phyloP scores from a whole-genome alignment of 2,888 invertebrate species.

The Choristoneura rosaceana region DNA sequence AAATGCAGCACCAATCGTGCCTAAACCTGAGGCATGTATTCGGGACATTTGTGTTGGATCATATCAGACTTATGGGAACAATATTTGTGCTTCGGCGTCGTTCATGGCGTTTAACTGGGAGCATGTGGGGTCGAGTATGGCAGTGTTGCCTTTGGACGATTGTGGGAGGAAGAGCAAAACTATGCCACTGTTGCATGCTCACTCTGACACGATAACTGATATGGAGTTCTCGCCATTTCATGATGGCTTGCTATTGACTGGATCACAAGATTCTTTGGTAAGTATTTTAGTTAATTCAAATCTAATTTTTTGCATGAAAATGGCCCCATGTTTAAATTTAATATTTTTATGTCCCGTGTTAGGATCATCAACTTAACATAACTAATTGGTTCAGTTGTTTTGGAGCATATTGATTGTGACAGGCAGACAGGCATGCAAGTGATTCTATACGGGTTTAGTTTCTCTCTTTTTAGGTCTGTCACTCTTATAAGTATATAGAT shows the following conservation, averaged over 20 bases:
- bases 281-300: slow-evolving; percentile 51
- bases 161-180: slow-evolving; percentile 95
- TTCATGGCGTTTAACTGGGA: slow-evolving; percentile 99
- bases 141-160: slow-evolving; percentile 94
- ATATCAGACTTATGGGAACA: slow-evolving; percentile 97
- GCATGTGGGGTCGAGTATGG: slow-evolving; percentile 95
- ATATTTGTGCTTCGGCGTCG: slow-evolving; percentile 95
- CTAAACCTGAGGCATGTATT: slow-evolving; percentile 96
- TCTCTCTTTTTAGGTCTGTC: no score
- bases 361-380: no score
- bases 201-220: slow-evolving; percentile 96
- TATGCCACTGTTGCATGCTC: slow-evolving; percentile 94
- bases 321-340: no score
- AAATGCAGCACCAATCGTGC: slow-evolving; percentile 98
- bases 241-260: slow-evolving; percentile 95
- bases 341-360: no score
- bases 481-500: no score
- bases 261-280: slow-evolving; percentile 94
- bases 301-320: no score
- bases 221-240: slow-evolving; percentile 98
- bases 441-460: no score
- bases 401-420: no score
- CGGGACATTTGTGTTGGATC: slow-evolving; percentile 96
- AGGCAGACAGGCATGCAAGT: no score
- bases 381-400: no score